Evolutionary conservation across 2,888 invertebrate genomes (phyloP).

Genomic region (Luffia ferchaultella): DNA sequence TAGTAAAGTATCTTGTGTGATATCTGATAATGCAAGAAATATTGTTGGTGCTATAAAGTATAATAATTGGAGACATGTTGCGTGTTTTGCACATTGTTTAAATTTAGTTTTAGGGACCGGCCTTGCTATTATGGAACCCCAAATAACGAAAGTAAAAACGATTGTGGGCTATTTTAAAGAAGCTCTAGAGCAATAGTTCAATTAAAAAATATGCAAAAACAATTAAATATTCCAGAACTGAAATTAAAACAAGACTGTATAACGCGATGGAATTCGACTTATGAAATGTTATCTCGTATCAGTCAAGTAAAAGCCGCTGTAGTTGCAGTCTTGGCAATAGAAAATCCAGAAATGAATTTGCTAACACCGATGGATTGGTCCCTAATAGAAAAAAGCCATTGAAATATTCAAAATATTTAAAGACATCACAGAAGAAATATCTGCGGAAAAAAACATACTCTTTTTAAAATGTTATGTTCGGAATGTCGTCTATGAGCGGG

Average conservation of each 20-base stretch:
- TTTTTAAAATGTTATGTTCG: no score
- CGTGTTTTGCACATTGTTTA: constrained; percentile 18
- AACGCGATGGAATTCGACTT: not conserved
- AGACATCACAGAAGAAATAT: no score
- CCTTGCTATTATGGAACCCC: constrained; percentile 1
- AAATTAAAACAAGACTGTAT: constrained; percentile 5
- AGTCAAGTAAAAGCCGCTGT: not conserved
- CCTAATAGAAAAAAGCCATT: constrained; percentile 1
- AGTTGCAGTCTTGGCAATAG: constrained; percentile 1
- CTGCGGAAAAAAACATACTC: no score
- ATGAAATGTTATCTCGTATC: not conserved
- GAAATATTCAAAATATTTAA: constrained; percentile 3
- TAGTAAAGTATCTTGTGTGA: constrained; percentile 1
- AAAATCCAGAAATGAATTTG: constrained; percentile 2
- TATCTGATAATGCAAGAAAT: constrained; percentile 17
- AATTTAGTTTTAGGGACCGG: constrained; percentile 10
- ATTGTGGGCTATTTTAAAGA: constrained; percentile 5
- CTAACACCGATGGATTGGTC: constrained; percentile 4
- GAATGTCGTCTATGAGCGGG: no score
- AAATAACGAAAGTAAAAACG: constrained; percentile 1
- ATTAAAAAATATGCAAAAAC: constrained; percentile 3
- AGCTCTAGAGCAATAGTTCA: constrained; percentile 3
- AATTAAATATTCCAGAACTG: constrained; percentile 3
- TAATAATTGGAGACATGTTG: constrained; percentile 14
- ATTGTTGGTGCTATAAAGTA: constrained; percentile 15